Evolutionary conservation across 2,113 vertebrate species (phyloP).

Genomic region (Pygoscelis antarcticus): DNA sequence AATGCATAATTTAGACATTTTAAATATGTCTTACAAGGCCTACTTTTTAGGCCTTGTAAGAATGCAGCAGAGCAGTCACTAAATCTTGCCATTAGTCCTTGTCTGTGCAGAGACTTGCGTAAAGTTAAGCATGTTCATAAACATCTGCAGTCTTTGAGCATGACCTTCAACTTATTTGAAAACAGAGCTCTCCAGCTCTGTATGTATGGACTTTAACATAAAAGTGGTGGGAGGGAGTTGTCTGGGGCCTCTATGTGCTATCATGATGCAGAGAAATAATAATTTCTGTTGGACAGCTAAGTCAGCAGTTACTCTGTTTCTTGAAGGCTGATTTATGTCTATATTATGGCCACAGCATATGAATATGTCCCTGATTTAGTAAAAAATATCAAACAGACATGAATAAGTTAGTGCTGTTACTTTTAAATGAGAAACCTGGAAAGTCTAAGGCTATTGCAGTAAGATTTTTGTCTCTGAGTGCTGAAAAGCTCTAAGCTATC

Average conservation of each 20-base stretch:
- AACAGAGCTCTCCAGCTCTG: not conserved
- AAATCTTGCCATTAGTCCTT: not conserved
- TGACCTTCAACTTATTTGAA: not conserved
- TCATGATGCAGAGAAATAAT: not conserved
- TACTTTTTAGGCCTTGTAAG: not conserved
- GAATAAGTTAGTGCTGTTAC: not conserved
- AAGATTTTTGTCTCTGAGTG: not conserved
- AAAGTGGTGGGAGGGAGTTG: not conserved
- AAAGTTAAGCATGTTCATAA: not conserved
- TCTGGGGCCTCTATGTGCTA: not conserved
- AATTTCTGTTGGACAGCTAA: not conserved
- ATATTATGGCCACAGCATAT: not conserved
- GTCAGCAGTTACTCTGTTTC: not conserved
- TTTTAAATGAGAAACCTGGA: not conserved
- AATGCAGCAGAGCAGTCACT: not conserved
- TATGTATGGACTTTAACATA: not conserved
- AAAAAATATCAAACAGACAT: not conserved
- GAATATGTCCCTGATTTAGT: not conserved
- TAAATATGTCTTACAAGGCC: not conserved
- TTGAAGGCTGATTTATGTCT: not conserved
- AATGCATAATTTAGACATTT: not conserved
- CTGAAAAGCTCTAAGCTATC: not conserved
- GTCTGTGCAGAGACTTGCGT: not conserved
- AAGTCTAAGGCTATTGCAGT: not conserved
- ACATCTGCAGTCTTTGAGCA: not conserved